Evolutionary conservation across 2,113 vertebrate species (phyloP).

Genomic region (Nesogale talazaci): DNA sequence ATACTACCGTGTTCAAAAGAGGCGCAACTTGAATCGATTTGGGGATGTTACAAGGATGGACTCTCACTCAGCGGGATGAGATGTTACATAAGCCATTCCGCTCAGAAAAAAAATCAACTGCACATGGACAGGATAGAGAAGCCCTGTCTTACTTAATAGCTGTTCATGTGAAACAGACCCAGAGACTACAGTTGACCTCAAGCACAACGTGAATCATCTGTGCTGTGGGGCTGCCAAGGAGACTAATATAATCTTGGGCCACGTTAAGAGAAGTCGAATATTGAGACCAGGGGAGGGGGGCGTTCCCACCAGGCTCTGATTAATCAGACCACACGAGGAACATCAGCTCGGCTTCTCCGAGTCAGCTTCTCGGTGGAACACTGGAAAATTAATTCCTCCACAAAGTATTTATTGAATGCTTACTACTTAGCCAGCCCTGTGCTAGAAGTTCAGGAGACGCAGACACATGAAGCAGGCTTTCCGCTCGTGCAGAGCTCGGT

Average conservation of each 20-base stretch:
- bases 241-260: conserved; percentile 75
- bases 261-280: conserved; percentile 76
- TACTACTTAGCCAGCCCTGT: background rate
- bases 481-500: background rate
- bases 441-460: background rate
- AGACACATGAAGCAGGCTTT: background rate
- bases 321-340: conserved; percentile 75
- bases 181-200: conserved; percentile 79
- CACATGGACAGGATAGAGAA: conserved; percentile 77
- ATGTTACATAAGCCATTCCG: conserved; percentile 75
- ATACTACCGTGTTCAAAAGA: conserved; percentile 36
- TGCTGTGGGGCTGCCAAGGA: conserved; percentile 72
- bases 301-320: conserved; percentile 70
- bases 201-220: conserved; percentile 80
- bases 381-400: conserved; percentile 10
- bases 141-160: conserved; percentile 79
- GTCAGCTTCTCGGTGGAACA: conserved; percentile 55
- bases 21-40: background rate
- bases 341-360: conserved; percentile 25
- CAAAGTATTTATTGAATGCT: conserved; percentile 1
- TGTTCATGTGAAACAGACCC: conserved; percentile 80
- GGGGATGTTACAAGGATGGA: conserved; percentile 42
- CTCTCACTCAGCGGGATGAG: conserved; percentile 52
- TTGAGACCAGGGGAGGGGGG: conserved; percentile 71
- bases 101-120: conserved; percentile 78